Evolutionary conservation across 1,140 invertebrate species (phyloP).

Genomic region (Drosophila lacertosa): DNA sequence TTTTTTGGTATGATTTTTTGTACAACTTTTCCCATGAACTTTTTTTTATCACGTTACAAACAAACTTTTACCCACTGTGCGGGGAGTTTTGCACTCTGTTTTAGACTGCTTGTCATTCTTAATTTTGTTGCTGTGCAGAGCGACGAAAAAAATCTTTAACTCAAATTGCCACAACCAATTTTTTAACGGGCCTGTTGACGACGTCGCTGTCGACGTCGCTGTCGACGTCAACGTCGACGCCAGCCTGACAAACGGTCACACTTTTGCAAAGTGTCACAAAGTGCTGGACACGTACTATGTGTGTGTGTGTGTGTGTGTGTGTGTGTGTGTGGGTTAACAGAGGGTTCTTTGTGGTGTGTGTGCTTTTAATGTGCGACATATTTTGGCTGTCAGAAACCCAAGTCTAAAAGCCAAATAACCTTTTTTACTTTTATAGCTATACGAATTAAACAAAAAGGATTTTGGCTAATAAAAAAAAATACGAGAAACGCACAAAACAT

Average conservation of each 20-base stretch:
- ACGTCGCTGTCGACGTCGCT: slow-evolving; percentile 9
- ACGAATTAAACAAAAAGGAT: slow-evolving; percentile 53
- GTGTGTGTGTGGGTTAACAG: slow-evolving; percentile 23
- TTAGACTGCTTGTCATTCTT: slow-evolving; percentile 73
- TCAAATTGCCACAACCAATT: slow-evolving; percentile 75
- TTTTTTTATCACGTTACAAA: neutral
- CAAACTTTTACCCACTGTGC: slow-evolving; percentile 45
- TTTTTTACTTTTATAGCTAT: slow-evolving; percentile 38
- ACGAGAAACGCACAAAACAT: slow-evolving; percentile 40
- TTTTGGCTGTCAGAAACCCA: slow-evolving; percentile 66
- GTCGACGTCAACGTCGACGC: neutral
- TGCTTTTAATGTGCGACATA: slow-evolving; percentile 59
- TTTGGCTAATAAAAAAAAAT: slow-evolving; percentile 60
- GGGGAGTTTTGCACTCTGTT: slow-evolving; percentile 5
- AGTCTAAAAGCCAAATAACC: slow-evolving; percentile 1
- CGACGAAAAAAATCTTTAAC: slow-evolving; percentile 64
- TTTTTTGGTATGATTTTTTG: no score
- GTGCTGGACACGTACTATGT: slow-evolving; percentile 47
- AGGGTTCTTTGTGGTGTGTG: slow-evolving; percentile 26
- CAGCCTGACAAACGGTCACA: slow-evolving; percentile 72
- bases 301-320: slow-evolving; percentile 4
- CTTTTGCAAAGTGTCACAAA: slow-evolving; percentile 75
- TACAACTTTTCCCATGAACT: no score
- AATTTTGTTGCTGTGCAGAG: slow-evolving; percentile 48
- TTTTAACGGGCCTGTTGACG: slow-evolving; percentile 46